Conservation (phyloP, 2,113 vertebrate species). For the Prionailurus viverrinus region DNA sequence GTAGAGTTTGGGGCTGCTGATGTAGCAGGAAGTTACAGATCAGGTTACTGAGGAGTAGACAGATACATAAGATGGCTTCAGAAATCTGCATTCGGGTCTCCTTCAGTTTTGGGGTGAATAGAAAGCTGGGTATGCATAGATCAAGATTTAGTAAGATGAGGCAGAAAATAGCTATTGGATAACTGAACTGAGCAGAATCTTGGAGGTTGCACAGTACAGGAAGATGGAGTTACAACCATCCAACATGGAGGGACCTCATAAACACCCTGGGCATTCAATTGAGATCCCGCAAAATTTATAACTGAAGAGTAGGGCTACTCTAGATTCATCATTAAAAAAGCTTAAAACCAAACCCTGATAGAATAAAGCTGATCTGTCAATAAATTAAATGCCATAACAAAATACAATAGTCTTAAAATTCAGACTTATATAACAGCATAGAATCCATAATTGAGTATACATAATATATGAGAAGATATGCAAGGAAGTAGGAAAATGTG, state of each 20-base stretch:
- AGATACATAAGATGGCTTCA: neutral
- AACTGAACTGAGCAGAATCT: neutral
- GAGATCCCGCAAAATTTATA: neutral
- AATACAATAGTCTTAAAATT: neutral
- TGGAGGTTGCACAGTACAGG: neutral
- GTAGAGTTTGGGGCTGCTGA: neutral
- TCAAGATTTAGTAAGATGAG: neutral
- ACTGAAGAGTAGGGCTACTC: neutral
- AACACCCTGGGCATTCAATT: neutral
- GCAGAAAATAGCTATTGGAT: neutral
- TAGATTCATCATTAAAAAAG: neutral
- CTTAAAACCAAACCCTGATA: neutral
- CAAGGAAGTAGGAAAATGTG: slow-evolving; percentile 1
- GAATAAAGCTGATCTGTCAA: neutral
- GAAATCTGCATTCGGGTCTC: neutral
- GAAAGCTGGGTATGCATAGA: neutral
- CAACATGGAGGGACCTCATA: neutral
- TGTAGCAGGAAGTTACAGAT: neutral
- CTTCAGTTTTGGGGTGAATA: neutral
- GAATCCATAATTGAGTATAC: neutral
- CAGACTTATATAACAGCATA: neutral
- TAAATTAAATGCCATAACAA: neutral
- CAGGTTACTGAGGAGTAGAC: neutral
- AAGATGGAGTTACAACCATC: neutral
- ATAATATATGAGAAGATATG: neutral